A percentile compares a stretch with the other conserved stretches of the same genome.
phyloP scores from a whole-genome alignment of 2,797 vertebrate species.

The Bradypus variegatus region DNA sequence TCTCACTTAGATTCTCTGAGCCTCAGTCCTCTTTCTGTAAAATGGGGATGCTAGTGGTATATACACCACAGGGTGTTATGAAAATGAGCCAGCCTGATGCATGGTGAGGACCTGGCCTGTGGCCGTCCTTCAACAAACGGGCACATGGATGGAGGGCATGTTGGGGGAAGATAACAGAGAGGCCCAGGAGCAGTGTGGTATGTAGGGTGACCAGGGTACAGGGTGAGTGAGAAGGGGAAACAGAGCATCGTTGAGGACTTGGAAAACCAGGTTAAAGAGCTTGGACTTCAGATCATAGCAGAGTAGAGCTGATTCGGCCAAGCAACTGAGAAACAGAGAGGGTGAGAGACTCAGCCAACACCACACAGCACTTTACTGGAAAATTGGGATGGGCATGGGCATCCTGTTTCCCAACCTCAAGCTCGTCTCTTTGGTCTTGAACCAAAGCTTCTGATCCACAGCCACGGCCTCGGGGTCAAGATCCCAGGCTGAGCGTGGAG shows the following conservation, averaged over 20 bases:
- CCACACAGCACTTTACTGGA: background rate
- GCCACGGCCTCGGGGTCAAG: background rate
- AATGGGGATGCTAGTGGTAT: accelerated
- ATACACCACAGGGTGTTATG: no score
- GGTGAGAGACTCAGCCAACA: accelerated
- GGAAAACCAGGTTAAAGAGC: background rate
- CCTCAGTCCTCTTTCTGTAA: background rate
- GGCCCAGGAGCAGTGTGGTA: background rate
- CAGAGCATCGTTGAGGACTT: accelerated
- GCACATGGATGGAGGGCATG: accelerated
- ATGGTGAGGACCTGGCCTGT: background rate
- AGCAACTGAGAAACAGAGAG: background rate
- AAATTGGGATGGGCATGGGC: accelerated
- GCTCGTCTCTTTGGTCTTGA: background rate
- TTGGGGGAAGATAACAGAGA: accelerated
- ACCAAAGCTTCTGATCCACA: accelerated
- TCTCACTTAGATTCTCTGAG: background rate
- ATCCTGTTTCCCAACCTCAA: background rate
- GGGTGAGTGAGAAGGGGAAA: background rate
- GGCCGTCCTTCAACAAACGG: accelerated
- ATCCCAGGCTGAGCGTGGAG: background rate
- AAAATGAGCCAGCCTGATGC: background rate
- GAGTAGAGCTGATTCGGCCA: background rate
- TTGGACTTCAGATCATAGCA: no score
- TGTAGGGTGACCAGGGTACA: accelerated